These are phyloP conservation scores for Tragelaphus strepsiceros DNA, from an alignment of 2,113 vertebrate species.

Conservation along the genomic window DNA sequence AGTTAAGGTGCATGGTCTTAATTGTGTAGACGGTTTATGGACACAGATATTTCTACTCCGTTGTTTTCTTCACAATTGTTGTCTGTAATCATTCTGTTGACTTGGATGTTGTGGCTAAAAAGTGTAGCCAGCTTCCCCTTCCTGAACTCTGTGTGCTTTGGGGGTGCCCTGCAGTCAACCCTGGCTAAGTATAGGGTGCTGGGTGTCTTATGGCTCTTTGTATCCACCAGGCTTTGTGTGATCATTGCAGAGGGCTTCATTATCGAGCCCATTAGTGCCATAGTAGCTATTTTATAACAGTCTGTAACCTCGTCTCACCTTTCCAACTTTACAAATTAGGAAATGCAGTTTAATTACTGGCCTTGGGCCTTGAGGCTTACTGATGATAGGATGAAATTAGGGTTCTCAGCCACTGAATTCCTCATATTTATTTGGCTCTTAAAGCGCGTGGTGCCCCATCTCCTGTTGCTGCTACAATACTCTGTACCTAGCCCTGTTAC, in stretches of 20 bases:
- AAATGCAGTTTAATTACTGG: constrained; percentile 32
- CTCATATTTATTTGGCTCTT: background rate
- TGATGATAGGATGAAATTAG: background rate
- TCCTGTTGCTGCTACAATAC: background rate
- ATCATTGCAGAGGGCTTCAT: background rate
- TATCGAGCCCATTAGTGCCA: background rate
- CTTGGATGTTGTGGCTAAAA: background rate
- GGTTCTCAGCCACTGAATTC: background rate
- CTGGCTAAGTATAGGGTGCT: no score
- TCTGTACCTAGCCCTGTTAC: background rate
- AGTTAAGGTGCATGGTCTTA: background rate
- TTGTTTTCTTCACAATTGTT: background rate
- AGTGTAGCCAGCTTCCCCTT: background rate
- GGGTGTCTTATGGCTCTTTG: background rate
- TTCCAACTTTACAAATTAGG: constrained; percentile 2
- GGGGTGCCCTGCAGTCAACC: background rate
- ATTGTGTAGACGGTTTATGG: background rate
- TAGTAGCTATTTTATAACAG: background rate
- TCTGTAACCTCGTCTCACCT: background rate
- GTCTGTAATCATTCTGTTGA: background rate
- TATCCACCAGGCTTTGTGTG: background rate
- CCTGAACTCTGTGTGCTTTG: background rate
- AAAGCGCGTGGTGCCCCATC: background rate
- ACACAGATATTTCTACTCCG: background rate
- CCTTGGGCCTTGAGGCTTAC: background rate